Percentiles rank a stretch among this genome's conserved stretches.
Evolutionary conservation across 2,888 invertebrate species (phyloP).

Genomic region (Eupithecia inturbata): DNA sequence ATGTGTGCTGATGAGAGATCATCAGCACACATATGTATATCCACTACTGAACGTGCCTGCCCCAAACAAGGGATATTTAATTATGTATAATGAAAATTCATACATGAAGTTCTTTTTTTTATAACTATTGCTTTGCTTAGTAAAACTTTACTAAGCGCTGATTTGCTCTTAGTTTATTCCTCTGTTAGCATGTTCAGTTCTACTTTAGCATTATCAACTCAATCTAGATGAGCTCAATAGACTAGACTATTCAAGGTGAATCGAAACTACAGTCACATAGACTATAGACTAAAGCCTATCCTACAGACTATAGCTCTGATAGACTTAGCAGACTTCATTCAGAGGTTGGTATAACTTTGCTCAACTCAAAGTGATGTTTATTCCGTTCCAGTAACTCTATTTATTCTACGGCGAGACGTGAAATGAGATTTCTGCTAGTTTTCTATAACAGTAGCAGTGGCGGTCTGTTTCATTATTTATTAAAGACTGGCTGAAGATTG

Average conservation of each 20-base stretch:
- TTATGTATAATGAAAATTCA: no score
- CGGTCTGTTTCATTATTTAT: neutral
- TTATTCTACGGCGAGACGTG: slow-evolving; percentile 35
- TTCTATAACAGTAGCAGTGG: neutral
- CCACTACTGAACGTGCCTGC: no score
- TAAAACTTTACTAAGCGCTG: neutral
- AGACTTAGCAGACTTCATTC: slow-evolving; percentile 17
- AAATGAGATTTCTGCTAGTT: slow-evolving; percentile 14
- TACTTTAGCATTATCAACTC: neutral
- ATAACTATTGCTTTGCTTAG: no score
- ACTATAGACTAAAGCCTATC: neutral
- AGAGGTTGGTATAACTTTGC: slow-evolving; percentile 33
- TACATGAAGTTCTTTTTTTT: no score
- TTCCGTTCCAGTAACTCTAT: slow-evolving; percentile 49
- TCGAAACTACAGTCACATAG: slow-evolving; percentile 12
- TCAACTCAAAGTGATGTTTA: slow-evolving; percentile 43
- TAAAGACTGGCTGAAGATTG: neutral
- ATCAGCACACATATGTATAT: no score
- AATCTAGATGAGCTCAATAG: neutral
- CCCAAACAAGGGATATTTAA: no score
- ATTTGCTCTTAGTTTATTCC: neutral
- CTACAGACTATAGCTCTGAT: neutral
- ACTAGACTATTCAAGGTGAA: neutral
- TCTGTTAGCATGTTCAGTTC: neutral
- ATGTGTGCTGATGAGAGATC: no score